Evolutionary conservation across 2,113 vertebrate genomes (phyloP), one percentile per base, ranked within the genome.

Genomic region (Polyodon spathula): DNA sequence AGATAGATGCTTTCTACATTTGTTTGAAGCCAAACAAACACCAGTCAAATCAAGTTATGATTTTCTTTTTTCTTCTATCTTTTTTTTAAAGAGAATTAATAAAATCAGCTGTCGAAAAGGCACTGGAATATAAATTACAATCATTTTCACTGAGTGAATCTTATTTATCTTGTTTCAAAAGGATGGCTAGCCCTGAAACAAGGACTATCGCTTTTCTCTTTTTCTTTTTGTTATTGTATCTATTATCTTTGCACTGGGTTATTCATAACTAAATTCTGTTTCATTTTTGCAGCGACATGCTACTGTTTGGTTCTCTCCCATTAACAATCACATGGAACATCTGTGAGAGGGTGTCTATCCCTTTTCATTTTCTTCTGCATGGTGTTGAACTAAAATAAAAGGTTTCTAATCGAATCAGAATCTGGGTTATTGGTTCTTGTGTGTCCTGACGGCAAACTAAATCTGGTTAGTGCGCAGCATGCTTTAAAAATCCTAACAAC

Each of bases 21-120:
- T 72, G 81, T 81, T 71, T 64, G 69, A 71, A 66, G 69, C 64
- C 76, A 68, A 83, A 80, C 69, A 69, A 68, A 63, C 70, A 38
- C 62, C 56, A 17, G 75, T 75, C 53, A 17, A 39, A 44, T 61
- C 40, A 58, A 54, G 8, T 8, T 73, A 39, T 44, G 60, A 58
- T 59, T 64, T 52, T 5, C 61, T 63, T 56, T 63, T 58, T 60
- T 52, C 53, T 62, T 64, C 63, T 54, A 61, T 66, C 66, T 11
- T 63, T 17, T 65, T 67, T 67, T 72, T 64, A 57, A 40, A 40
- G 40, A 51, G 66, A 71, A 76, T 71, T 70, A 67, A 73, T 72
- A 68, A 67, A 58, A 70, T 70, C 64, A 43, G 58, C 69, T 66
- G 58, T 60, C 71, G 59, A 63, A 38, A 54, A 71, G 69, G 48